Evolutionary conservation across 2,888 invertebrate genomes (phyloP), one percentile per base, ranked within the genome.

Genomic region (Disparrhopalites patrizii): DNA sequence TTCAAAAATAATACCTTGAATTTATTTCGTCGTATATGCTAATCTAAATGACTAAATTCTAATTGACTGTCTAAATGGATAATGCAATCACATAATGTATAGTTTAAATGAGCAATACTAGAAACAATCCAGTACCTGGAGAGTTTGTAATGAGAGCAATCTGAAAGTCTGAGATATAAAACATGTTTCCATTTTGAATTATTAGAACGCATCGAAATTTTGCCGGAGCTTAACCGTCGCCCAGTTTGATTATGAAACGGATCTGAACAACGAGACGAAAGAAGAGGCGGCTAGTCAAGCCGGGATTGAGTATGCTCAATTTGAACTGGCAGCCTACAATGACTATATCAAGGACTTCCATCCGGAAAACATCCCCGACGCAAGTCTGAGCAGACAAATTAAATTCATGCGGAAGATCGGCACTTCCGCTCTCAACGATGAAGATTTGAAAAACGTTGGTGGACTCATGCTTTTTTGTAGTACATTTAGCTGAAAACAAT

Each of bases 321-420:
- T 90, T 76, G 87, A 89, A 75, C 83, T 87, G 76, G 82, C 87
- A 0, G 87, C 89, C 0, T 91, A 90, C 87, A 83, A 85, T 75
- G 86, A 87, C 77, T 90, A 87, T 76, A 69, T 72, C 25, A 61
- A 62, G 30, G 66, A 72, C 65, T 69, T 69, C 50, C 58, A 72
- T 30, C 87, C 88, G 81, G 82, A 84, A 8, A 81, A 85, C 66
- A 82, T 91, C 30, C 81, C 85, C 0, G 89, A 92, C 77, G 82
- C 85, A 20, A 80, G 84, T 69, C 82, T 85, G 0, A 82, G 86
- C 71, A 80, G 90, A 40, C 88, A 90, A 79, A 82, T 93, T 65
- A 82, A 84, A 76, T 84, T 86, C 77, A 84, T 92, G 18, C 83
- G 88, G 0, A 84, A 86, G 51, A 83, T 85, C 63, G 90, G 90